A percentile compares a stretch with the other conserved stretches of the same genome.
These are phyloP conservation scores for Martes martes DNA, from an alignment of 2,113 vertebrate genomes.

Conservation along the genomic window DNA sequence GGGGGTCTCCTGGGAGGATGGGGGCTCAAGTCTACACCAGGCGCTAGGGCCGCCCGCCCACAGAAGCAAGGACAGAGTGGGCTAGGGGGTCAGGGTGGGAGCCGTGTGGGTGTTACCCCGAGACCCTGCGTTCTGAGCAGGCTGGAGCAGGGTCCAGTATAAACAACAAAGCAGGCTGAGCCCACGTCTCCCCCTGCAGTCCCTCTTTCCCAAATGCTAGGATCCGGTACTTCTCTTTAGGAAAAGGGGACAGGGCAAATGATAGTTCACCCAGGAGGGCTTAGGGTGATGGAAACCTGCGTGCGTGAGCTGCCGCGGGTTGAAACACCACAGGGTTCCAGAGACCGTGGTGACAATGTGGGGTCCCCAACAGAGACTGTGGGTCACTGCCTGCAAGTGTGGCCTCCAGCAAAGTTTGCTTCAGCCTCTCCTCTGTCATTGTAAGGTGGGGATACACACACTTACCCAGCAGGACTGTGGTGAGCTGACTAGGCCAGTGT, in stretches of 20 bases:
- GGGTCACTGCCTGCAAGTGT: not conserved
- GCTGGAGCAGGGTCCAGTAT: not conserved
- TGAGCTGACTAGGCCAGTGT: not conserved
- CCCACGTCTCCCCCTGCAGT: not conserved
- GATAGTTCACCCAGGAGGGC: not conserved
- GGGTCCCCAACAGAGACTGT: not conserved
- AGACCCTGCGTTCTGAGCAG: not conserved
- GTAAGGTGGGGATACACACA: not conserved
- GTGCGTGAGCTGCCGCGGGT: fast-evolving
- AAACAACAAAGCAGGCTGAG: not conserved
- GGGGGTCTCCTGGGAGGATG: not conserved
- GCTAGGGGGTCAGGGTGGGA: not conserved
- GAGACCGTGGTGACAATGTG: not conserved
- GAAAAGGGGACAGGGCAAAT: not conserved
- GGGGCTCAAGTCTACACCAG: no score
- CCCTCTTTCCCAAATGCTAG: not conserved
- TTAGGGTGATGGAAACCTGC: not conserved
- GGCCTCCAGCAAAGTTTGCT: not conserved
- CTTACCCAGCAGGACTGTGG: not conserved
- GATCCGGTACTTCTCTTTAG: not conserved
- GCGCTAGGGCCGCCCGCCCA: no score
- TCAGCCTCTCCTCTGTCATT: fast-evolving
- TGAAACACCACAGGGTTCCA: not conserved
- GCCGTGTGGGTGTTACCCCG: not conserved
- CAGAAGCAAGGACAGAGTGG: not conserved